Evolutionary conservation across 2,888 invertebrate genomes (phyloP).

Genomic region (Yponomeuta sedellus): DNA sequence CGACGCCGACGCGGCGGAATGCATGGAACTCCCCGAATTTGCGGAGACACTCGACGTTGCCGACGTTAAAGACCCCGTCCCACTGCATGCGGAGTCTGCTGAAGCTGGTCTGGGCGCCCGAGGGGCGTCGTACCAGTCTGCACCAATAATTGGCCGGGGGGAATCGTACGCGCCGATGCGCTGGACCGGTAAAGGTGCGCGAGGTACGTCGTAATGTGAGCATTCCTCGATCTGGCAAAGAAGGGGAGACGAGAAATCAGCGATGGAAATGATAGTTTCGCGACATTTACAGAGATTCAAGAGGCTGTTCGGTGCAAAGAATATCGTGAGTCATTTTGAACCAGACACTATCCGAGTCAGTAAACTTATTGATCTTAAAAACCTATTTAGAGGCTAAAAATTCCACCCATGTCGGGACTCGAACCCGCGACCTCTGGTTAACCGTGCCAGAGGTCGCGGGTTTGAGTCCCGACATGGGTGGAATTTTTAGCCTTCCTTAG

Average conservation of each 20-base stretch:
- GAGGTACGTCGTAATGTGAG: constrained; percentile 69
- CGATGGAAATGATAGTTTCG: neutral
- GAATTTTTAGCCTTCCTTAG: no score
- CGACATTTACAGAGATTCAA: neutral
- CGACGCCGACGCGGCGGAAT: constrained; percentile 62
- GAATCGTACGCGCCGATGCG: constrained; percentile 85
- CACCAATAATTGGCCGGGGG: constrained; percentile 51
- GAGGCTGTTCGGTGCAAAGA: no score
- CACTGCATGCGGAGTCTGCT: constrained; percentile 73
- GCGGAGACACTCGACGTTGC: constrained; percentile 69
- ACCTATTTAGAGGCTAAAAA: no score
- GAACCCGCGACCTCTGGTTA: no score
- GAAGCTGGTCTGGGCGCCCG: constrained; percentile 70
- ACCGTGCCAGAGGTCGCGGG: no score
- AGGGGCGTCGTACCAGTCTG: constrained; percentile 67
- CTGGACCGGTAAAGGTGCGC: constrained; percentile 75
- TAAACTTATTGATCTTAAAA: no score
- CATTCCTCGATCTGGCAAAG: constrained; percentile 62
- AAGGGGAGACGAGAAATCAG: neutral
- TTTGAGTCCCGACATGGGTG: no score
- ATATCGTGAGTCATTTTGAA: no score
- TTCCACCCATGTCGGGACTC: no score
- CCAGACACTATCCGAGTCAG: no score
- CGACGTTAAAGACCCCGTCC: constrained; percentile 68
- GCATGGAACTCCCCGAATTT: constrained; percentile 65